These are phyloP conservation scores for Chloroceryle aenea DNA, from an alignment of 2,113 vertebrate genomes.

Conservation along the genomic window DNA sequence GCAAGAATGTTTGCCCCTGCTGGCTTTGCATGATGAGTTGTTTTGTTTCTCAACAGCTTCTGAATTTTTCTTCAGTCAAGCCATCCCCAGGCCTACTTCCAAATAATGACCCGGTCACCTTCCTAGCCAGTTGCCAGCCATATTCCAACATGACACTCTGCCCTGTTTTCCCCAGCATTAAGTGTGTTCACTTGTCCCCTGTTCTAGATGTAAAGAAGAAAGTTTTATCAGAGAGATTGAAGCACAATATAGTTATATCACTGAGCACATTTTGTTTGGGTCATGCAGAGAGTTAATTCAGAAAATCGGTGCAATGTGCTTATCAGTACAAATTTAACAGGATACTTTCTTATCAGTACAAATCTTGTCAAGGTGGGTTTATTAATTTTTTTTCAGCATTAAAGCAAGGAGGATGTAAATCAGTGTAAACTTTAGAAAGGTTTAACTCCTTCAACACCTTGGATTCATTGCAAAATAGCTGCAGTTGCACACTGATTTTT, in stretches of 20 bases:
- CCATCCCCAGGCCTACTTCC: background rate
- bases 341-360: background rate
- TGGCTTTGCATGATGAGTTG: background rate
- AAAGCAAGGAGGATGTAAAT: background rate
- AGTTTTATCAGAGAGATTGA: background rate
- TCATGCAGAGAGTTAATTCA: background rate
- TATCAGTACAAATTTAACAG: background rate
- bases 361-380: background rate
- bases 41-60: background rate
- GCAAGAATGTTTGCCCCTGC: background rate
- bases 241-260: background rate
- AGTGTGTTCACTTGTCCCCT: background rate
- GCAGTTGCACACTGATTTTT: background rate
- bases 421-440: background rate
- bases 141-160: background rate
- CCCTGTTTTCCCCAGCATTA: background rate
- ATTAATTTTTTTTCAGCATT: background rate
- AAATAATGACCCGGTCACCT: background rate
- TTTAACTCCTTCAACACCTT: background rate
- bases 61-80: background rate
- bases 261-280: background rate
- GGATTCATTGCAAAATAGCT: background rate
- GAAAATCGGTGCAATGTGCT: background rate
- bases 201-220: background rate
- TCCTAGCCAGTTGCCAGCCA: background rate